Evolutionary conservation across 2,113 vertebrate species (phyloP).

Genomic region (Vulpes vulpes): DNA sequence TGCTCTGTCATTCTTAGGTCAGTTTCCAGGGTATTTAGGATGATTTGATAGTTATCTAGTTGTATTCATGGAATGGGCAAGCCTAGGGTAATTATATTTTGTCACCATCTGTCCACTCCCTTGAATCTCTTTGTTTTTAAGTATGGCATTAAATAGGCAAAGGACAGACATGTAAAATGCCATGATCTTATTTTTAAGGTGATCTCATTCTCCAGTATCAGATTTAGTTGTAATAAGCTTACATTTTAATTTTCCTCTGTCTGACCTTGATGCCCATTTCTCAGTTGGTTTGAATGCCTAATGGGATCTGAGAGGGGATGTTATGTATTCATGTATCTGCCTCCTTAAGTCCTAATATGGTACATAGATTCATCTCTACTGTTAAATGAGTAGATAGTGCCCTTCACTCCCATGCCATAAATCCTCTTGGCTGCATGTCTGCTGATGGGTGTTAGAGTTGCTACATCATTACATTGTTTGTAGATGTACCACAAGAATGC

Average conservation of each 20-base stretch:
- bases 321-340: neutral
- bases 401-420: neutral
- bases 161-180: neutral
- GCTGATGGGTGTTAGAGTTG: neutral
- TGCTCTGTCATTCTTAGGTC: neutral
- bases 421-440: neutral
- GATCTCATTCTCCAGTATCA: neutral
- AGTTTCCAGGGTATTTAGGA: neutral
- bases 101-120: neutral
- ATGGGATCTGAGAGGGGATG: neutral
- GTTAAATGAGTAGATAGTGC: neutral
- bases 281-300: neutral
- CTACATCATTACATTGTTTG: neutral
- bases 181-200: neutral
- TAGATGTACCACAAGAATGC: neutral
- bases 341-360: neutral
- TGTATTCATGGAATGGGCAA: neutral
- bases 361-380: neutral
- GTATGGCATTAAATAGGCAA: neutral
- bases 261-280: neutral
- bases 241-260: conserved; percentile 1
- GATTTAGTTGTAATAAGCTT: neutral
- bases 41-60: neutral
- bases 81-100: neutral
- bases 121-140: neutral